phyloP scores from a whole-genome alignment of 2,888 invertebrate species.

The Horisme vitalbata region DNA sequence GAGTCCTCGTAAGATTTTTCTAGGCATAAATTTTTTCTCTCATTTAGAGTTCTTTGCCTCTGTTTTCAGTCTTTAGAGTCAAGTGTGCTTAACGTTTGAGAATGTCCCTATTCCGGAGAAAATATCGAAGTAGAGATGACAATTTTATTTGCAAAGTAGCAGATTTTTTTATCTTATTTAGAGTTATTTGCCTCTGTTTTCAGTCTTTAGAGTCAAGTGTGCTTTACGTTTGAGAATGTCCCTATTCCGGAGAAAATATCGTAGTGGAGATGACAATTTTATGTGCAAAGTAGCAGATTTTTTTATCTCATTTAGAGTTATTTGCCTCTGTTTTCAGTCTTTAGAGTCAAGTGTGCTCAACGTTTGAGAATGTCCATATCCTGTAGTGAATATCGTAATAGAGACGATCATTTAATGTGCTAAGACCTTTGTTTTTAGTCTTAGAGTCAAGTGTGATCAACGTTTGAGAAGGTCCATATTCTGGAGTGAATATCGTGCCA shows the following conservation, averaged over 20 bases:
- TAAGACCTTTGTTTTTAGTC: background rate
- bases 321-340: slow-evolving; percentile 1
- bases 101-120: no score
- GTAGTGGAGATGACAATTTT: no score
- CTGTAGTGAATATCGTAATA: no score
- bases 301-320: slow-evolving; percentile 7
- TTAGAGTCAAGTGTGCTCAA: slow-evolving; percentile 6
- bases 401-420: no score
- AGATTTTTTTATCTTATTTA: slow-evolving; percentile 5
- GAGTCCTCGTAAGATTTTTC: background rate
- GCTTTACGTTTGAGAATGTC: slow-evolving; percentile 1
- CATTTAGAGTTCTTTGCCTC: slow-evolving; percentile 5
- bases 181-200: slow-evolving; percentile 4
- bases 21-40: slow-evolving; percentile 2
- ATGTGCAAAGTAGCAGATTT: no score
- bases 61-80: background rate
- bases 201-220: slow-evolving; percentile 2
- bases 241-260: no score
- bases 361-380: background rate
- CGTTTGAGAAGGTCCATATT: background rate
- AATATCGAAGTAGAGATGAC: no score
- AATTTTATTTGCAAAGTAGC: no score
- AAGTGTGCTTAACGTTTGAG: slow-evolving; percentile 8
- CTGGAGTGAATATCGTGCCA: no score
- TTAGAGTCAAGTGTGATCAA: slow-evolving; percentile 5